Percentiles rank a stretch among this genome's conserved stretches.
phyloP scores from a whole-genome alignment of 1,140 invertebrate species.

The Lordiphosa clarofinis region DNA sequence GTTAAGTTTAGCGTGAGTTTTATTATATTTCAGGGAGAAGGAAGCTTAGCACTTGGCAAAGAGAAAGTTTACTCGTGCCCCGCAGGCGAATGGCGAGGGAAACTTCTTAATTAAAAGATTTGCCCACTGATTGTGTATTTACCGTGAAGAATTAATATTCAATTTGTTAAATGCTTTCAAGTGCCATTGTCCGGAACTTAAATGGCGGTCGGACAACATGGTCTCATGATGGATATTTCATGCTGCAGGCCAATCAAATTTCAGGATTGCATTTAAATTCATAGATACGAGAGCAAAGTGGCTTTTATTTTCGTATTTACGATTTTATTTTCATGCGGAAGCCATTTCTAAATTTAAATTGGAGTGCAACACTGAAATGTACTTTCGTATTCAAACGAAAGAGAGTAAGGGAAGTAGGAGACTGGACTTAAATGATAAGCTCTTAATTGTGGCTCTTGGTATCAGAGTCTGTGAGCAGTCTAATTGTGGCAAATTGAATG shows the following conservation, averaged over 20 bases:
- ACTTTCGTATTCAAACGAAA: too few species aligned
- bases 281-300: slow-evolving; percentile 26
- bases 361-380: neutral
- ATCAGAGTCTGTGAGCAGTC: too few species aligned
- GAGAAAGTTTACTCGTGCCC: slow-evolving; percentile 8
- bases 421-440: too few species aligned
- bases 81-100: slow-evolving; percentile 1
- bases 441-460: too few species aligned
- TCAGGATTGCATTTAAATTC: slow-evolving; percentile 30
- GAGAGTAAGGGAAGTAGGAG: too few species aligned
- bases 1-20: slow-evolving; percentile 56
- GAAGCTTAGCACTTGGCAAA: neutral
- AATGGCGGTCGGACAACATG: slow-evolving; percentile 14
- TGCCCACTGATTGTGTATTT: slow-evolving; percentile 46
- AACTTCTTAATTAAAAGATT: slow-evolving; percentile 63
- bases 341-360: slow-evolving; percentile 26
- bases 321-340: slow-evolving; percentile 7
- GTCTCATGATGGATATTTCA: too few species aligned
- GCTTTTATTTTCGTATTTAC: slow-evolving; percentile 20
- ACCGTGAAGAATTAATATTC: slow-evolving; percentile 38
- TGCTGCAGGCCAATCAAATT: slow-evolving; percentile 12
- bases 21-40: slow-evolving; percentile 24
- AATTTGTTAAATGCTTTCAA: slow-evolving; percentile 53
- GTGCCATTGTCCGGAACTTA: slow-evolving; percentile 29
- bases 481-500: too few species aligned